Evolutionary conservation across 2,888 invertebrate genomes (phyloP).

Genomic region (Synanthedon vespiformis): DNA sequence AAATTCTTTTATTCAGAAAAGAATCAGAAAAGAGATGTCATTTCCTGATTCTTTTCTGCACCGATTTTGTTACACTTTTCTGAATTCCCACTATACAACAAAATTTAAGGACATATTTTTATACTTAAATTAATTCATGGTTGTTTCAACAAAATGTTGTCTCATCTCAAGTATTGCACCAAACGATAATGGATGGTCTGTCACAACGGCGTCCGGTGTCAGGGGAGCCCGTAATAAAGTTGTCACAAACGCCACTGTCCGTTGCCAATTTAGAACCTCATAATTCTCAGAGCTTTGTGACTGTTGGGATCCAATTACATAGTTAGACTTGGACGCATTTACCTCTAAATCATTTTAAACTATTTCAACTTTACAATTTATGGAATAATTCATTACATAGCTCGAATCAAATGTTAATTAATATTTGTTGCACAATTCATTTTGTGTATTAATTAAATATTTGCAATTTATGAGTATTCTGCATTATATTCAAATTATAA

Average conservation of each 20-base stretch:
- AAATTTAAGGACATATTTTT: not conserved
- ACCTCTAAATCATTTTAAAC: too few relatives aligned
- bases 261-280: conserved; percentile 36
- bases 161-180: conserved; percentile 8
- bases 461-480: too few relatives aligned
- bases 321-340: too few relatives aligned
- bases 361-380: too few relatives aligned
- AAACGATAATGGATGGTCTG: conserved; percentile 30
- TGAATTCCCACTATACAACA: not conserved
- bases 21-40: not conserved
- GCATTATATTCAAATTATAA: too few relatives aligned
- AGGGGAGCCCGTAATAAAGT: conserved; percentile 26
- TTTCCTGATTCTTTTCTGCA: not conserved
- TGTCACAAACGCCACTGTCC: conserved; percentile 18
- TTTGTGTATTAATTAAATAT: too few relatives aligned
- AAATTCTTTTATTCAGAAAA: too few relatives aligned
- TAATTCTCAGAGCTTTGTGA: conserved; percentile 7
- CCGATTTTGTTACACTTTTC: not conserved
- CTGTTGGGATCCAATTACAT: conserved; percentile 3
- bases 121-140: conserved; percentile 1
- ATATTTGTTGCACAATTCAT: too few relatives aligned
- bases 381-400: too few relatives aligned
- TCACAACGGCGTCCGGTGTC: conserved; percentile 26
- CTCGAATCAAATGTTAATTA: too few relatives aligned
- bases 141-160: not conserved